Conservation (phyloP, 2,113 vertebrate species). For the Seriola rivoliana region DNA sequence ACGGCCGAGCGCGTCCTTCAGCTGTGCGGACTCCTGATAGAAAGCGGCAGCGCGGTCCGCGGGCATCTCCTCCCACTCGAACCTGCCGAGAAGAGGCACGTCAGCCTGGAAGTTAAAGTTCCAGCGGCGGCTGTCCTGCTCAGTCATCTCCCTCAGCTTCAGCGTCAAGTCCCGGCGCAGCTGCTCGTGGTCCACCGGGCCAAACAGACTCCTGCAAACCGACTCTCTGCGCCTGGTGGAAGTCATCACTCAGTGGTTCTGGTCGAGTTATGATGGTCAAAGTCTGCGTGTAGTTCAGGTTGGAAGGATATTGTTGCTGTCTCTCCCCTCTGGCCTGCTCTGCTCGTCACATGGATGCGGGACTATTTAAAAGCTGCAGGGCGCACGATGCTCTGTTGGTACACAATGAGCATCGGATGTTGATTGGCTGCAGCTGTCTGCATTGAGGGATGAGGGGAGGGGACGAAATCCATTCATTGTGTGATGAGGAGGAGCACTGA, state of each 20-base stretch:
- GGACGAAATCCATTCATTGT: background rate
- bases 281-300: background rate
- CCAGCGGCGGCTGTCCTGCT: conserved; percentile 89
- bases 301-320: background rate
- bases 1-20: accelerated
- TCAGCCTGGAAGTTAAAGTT: conserved; percentile 91
- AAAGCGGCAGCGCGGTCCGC: conserved; percentile 76
- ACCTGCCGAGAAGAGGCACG: conserved; percentile 85
- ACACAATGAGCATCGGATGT: conserved; percentile 49
- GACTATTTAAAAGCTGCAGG: conserved; percentile 57
- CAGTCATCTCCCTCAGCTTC: conserved; percentile 84
- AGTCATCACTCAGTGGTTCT: conserved; percentile 53
- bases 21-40: conserved; percentile 80
- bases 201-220: conserved; percentile 88
- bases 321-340: background rate
- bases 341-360: background rate
- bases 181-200: conserved; percentile 90
- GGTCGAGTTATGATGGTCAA: background rate
- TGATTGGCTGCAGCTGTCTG: conserved; percentile 66
- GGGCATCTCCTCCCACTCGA: conserved; percentile 87
- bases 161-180: conserved; percentile 86
- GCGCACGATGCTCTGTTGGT: conserved; percentile 48
- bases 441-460: background rate
- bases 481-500: background rate
- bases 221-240: conserved; percentile 58